phyloP scores from a whole-genome alignment of 2,797 vertebrate genomes.

The Dallia pectoralis region DNA sequence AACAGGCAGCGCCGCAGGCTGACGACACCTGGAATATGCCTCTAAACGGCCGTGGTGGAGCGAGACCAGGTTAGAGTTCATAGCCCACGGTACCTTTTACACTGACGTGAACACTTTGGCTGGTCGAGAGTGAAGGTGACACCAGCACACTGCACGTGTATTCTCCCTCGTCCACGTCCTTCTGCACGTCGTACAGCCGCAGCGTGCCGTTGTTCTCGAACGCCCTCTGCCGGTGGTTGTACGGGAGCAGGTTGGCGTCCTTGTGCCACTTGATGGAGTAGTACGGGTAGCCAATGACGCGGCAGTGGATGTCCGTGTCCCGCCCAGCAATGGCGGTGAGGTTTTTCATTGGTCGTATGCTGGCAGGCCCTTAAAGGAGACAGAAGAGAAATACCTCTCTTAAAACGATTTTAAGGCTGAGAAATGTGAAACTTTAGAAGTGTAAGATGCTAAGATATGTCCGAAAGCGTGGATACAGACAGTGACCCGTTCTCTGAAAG shows the following conservation, averaged over 20 bases:
- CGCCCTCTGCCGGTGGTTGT: slow-evolving; percentile 98
- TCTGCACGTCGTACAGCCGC: slow-evolving; percentile 96
- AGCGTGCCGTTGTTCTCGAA: slow-evolving; percentile 97
- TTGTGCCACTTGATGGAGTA: slow-evolving; percentile 99
- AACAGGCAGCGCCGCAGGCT: background rate
- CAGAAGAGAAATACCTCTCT: slow-evolving; percentile 79
- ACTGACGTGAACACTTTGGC: slow-evolving; percentile 94
- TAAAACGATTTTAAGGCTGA: slow-evolving; percentile 78
- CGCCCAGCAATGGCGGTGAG: slow-evolving; percentile 98
- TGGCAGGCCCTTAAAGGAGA: slow-evolving; percentile 85
- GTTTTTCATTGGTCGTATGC: slow-evolving; percentile 98
- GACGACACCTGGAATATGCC: background rate
- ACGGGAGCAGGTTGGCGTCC: slow-evolving; percentile 94
- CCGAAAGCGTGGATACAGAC: slow-evolving; percentile 57
- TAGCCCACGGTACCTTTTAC: slow-evolving; percentile 85
- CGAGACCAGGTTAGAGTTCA: background rate
- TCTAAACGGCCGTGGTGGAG: background rate
- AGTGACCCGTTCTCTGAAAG: slow-evolving; percentile 58
- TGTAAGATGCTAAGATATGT: slow-evolving; percentile 56
- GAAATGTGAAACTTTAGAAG: slow-evolving; percentile 42
- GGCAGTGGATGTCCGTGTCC: slow-evolving; percentile 97
- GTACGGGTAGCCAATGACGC: slow-evolving; percentile 97
- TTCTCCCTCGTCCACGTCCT: slow-evolving; percentile 92
- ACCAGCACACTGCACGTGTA: slow-evolving; percentile 95
- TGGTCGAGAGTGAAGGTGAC: slow-evolving; percentile 93